Evolutionary conservation across 2,888 invertebrate species (phyloP).

Genomic region (Andrena fulva): DNA sequence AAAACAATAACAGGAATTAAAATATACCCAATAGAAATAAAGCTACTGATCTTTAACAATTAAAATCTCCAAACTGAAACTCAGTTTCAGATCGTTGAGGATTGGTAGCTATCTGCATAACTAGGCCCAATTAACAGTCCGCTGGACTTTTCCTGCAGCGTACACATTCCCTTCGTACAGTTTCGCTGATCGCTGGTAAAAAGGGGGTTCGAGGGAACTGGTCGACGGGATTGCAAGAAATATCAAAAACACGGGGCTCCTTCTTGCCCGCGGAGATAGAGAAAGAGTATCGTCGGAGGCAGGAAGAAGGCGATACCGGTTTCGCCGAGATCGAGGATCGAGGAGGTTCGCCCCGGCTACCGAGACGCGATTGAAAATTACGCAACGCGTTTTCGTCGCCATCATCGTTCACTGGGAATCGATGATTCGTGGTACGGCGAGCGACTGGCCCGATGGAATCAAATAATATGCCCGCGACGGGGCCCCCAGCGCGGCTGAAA

Average conservation of each 20-base stretch:
- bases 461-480: neutral
- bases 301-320: constrained; percentile 45
- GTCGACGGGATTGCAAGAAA: constrained; percentile 26
- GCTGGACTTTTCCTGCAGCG: constrained; percentile 11
- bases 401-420: neutral
- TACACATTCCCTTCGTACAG: neutral
- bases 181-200: constrained; percentile 28
- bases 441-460: neutral
- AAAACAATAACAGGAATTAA: no score
- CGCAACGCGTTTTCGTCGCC: constrained; percentile 35
- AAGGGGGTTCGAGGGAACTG: constrained; percentile 1
- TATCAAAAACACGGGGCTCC: constrained; percentile 11
- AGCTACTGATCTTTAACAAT: no score
- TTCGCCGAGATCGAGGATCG: constrained; percentile 17
- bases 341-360: neutral
- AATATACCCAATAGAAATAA: no score
- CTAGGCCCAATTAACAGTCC: neutral
- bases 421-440: neutral
- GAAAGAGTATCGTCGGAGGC: constrained; percentile 7
- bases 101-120: neutral
- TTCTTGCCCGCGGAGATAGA: constrained; percentile 17
- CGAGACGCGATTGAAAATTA: constrained; percentile 27
- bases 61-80: no score
- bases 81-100: no score
- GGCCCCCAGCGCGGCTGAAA: neutral